phyloP scores from a whole-genome alignment of 2,113 vertebrate genomes.

The Neopipo cinnamomea region DNA sequence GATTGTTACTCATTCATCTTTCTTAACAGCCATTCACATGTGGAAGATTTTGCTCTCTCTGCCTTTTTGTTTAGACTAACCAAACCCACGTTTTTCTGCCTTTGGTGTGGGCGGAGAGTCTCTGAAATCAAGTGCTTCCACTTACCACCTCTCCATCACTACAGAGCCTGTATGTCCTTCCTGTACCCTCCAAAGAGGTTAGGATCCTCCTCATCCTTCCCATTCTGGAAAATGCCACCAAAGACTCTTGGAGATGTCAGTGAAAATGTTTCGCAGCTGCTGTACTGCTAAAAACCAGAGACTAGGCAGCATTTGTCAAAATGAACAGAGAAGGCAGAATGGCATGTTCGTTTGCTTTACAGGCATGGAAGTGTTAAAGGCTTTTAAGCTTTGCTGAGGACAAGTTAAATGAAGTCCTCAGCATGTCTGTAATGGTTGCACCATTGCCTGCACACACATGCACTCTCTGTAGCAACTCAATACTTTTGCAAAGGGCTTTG shows the following conservation, averaged over 20 bases:
- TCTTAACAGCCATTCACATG: neutral
- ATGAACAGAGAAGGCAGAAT: neutral
- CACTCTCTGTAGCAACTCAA: neutral
- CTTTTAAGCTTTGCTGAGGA: neutral
- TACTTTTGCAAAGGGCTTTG: slow-evolving; percentile 10
- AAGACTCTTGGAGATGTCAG: neutral
- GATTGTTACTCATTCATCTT: neutral
- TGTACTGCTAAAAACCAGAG: neutral
- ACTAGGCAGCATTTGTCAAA: neutral
- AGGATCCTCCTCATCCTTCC: neutral
- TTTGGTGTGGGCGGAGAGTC: neutral
- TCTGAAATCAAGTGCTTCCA: neutral
- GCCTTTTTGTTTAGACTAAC: neutral
- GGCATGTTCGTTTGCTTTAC: neutral
- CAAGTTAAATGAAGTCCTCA: neutral
- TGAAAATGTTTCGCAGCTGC: neutral
- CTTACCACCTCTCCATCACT: neutral
- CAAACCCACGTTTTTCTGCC: neutral
- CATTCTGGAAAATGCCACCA: neutral
- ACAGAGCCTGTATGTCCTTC: neutral
- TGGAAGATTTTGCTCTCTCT: neutral
- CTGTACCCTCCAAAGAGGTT: neutral
- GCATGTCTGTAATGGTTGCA: neutral
- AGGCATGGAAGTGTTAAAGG: neutral
- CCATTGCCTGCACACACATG: neutral